These are phyloP conservation scores for Glyptemys insculpta DNA, from an alignment of 2,797 vertebrate species.

Conservation along the genomic window DNA sequence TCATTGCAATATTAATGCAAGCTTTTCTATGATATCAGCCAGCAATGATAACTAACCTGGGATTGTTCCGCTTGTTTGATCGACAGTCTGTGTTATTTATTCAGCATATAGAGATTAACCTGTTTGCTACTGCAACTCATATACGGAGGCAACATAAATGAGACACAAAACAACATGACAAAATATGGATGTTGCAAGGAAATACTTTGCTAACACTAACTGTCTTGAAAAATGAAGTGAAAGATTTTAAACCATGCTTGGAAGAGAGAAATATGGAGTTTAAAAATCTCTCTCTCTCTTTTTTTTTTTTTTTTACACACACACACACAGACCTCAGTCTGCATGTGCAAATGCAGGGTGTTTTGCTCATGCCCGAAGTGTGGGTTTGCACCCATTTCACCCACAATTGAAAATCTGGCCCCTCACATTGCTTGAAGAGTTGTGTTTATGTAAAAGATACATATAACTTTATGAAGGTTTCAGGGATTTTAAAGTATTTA, in stretches of 20 bases:
- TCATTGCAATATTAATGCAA: accelerated
- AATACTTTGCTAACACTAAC: accelerated
- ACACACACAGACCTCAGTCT: not conserved
- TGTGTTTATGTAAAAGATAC: slow-evolving; percentile 77
- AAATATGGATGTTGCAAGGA: not conserved
- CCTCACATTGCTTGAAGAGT: slow-evolving; percentile 56
- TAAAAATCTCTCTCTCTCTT: slow-evolving; percentile 49
- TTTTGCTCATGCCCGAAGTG: not conserved
- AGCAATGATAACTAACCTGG: not conserved
- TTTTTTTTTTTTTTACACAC: no score
- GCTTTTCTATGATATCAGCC: accelerated
- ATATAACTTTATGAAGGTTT: slow-evolving; percentile 70
- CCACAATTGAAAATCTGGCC: not conserved
- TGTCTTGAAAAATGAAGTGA: not conserved
- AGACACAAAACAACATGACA: not conserved
- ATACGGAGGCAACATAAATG: not conserved
- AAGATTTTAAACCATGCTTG: not conserved
- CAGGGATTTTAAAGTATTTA: slow-evolving; percentile 72
- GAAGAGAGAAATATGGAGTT: slow-evolving; percentile 29
- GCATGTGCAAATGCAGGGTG: not conserved
- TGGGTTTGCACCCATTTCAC: not conserved
- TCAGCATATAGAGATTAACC: not conserved
- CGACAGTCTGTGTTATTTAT: accelerated
- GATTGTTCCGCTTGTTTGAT: not conserved
- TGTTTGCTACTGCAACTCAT: not conserved